Base-by-base conservation (phyloP, 2,888 invertebrate species). In the Synergus gifuensis region DNA sequence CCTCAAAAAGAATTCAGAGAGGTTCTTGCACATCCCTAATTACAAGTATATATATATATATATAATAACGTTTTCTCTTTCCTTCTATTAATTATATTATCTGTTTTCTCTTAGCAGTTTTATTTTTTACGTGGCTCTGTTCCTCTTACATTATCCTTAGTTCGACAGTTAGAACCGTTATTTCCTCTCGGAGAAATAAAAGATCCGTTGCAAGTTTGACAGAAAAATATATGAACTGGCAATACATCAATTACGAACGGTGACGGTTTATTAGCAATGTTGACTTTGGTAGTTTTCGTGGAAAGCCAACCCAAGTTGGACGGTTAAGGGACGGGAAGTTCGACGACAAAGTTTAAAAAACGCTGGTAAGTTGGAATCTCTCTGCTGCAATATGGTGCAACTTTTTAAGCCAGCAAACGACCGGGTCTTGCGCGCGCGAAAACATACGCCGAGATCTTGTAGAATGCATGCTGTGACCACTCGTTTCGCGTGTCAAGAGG, bases 191-290 rank as follows among this genome's bases (percentile, higher is more conserved):
- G 40, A 54, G 36, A 73, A 73, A 73, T 49, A 54, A 73, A 73
- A 54, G 73, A 73, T 36, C 16, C 36, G n/a, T 28, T n/a, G 36
- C 9, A 9, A 73, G 54, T 40, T 79, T 81, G 79, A 81, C 81
- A 66, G 64, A 62, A 78, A 46, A 69, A 60, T 78, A 79, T 77
- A 64, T 60, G 77, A 77, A 77, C 64, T 67, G 18, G 63, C 76
- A 46, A 82, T 80, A 77, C 82, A 82, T 80, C 80, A 82, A 80
- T 82, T 81, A 79, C 78, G 40, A 36, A 49, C 22, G 49, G 36
- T 73, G 40, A 62, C 66, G 69, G 78, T 83, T 79, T 81, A 83
- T 81, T 83, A 81, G 79, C 79, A 40, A 46, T 81, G 79, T 79
- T 81, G 81, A 81, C 80, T 79, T 73, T 76, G 46, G 67, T 36